These are phyloP conservation scores for Sebastes steindachneri DNA, from an alignment of 2,797 vertebrate genomes.

Conservation along the genomic window DNA sequence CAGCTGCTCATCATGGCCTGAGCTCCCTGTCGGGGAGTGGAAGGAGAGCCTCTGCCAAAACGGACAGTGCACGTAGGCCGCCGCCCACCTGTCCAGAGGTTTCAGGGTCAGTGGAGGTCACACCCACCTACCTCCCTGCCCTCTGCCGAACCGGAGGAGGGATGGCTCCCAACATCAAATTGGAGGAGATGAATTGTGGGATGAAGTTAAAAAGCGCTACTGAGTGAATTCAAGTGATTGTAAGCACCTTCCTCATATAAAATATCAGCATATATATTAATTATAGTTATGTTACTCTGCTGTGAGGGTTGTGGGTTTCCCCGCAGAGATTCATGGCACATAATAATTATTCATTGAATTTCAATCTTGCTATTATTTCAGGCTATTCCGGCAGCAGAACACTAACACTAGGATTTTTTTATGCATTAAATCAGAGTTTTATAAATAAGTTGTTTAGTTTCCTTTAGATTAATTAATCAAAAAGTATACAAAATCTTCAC, in stretches of 20 bases:
- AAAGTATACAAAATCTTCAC: not conserved
- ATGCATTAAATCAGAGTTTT: constrained; percentile 29
- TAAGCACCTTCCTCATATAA: constrained; percentile 51
- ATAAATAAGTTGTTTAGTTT: constrained; percentile 21
- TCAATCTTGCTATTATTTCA: constrained; percentile 55
- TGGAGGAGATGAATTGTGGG: constrained; percentile 61
- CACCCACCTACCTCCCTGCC: constrained; percentile 84
- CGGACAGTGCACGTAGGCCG: constrained; percentile 83
- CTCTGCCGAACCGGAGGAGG: constrained; percentile 58
- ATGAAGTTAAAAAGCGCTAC: constrained; percentile 23
- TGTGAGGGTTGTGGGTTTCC: constrained; percentile 52
- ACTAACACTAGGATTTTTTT: not conserved
- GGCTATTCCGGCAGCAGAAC: constrained; percentile 10
- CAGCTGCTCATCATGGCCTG: constrained; percentile 99
- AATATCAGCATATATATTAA: constrained; percentile 63
- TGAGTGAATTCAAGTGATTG: constrained; percentile 21
- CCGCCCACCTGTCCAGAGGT: constrained; percentile 86
- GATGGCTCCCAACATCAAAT: constrained; percentile 54
- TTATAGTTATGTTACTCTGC: constrained; percentile 66
- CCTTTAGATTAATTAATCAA: constrained; percentile 26
- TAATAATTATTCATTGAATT: constrained; percentile 72
- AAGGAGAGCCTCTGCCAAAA: constrained; percentile 72
- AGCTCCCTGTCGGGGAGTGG: constrained; percentile 81
- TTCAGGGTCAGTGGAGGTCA: constrained; percentile 91
- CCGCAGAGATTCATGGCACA: constrained; percentile 55